These are phyloP conservation scores for Clarias magur DNA, from an alignment of 2,113 vertebrate species.

Conservation along the genomic window DNA sequence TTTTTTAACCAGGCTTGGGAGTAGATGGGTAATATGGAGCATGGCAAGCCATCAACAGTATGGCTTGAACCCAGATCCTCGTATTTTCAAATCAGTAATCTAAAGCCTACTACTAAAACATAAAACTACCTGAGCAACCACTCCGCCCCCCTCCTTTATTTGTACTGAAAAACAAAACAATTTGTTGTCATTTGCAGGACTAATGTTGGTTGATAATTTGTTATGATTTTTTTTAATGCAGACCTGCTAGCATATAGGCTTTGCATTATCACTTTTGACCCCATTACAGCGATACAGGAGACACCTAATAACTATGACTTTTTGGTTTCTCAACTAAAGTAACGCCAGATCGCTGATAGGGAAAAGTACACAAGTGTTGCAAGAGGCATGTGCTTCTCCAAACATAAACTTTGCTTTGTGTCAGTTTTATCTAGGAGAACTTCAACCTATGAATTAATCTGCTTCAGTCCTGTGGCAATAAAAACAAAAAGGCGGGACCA, in stretches of 20 bases:
- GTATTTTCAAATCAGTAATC: no score
- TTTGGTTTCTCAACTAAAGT: neutral
- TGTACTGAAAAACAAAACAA: neutral
- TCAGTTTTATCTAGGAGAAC: neutral
- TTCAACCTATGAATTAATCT: neutral
- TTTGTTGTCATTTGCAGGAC: neutral
- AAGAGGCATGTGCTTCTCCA: neutral
- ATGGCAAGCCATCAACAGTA: no score
- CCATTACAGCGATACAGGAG: neutral
- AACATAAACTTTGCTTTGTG: neutral
- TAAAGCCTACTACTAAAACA: no score
- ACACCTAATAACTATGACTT: neutral
- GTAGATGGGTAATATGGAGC: no score
- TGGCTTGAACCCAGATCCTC: no score
- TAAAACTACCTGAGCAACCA: no score
- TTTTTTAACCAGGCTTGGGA: no score
- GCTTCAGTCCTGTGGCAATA: neutral
- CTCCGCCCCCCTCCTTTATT: no score
- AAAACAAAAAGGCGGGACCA: neutral
- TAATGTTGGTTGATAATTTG: neutral
- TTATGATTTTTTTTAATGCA: neutral
- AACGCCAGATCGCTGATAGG: neutral
- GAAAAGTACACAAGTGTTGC: no score
- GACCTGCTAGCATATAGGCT: neutral
- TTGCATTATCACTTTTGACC: neutral